Percentiles rank a stretch among this genome's conserved stretches.
phyloP scores from a whole-genome alignment of 2,113 vertebrate genomes.

The Larimichthys polyactis region DNA sequence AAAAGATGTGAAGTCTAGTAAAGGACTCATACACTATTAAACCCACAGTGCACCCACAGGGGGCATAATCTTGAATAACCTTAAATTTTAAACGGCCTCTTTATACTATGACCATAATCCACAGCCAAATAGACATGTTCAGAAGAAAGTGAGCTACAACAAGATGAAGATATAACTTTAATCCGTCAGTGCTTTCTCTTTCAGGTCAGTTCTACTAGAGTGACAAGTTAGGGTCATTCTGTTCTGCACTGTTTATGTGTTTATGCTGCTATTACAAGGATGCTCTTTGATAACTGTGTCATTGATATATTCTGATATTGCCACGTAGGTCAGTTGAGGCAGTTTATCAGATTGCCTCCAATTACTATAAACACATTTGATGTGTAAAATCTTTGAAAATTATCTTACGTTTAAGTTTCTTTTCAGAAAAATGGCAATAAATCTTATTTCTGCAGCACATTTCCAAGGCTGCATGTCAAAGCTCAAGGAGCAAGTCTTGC shows the following conservation, averaged over 20 bases:
- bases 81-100: slow-evolving; percentile 50
- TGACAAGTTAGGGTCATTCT: slow-evolving; percentile 12
- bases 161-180: slow-evolving; percentile 43
- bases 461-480: slow-evolving; percentile 67
- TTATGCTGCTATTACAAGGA: not conserved
- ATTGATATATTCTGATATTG: not conserved
- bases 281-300: slow-evolving; percentile 1
- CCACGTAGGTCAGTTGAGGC: not conserved
- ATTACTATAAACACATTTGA: not conserved
- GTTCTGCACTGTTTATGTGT: slow-evolving; percentile 8
- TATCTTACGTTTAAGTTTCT: not conserved
- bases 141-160: slow-evolving; percentile 35
- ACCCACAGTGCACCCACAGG: slow-evolving; percentile 64
- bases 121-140: slow-evolving; percentile 39
- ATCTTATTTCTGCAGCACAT: slow-evolving; percentile 58
- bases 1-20: slow-evolving; percentile 29
- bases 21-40: slow-evolving; percentile 48
- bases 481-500: slow-evolving; percentile 66
- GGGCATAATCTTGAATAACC: slow-evolving; percentile 68
- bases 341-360: not conserved
- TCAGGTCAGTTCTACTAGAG: not conserved
- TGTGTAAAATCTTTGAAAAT: not conserved
- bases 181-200: slow-evolving; percentile 14
- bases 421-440: slow-evolving; percentile 48
- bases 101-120: slow-evolving; percentile 55